These are phyloP conservation scores for Heteropelma amictum DNA, from an alignment of 2,888 invertebrate genomes.

Conservation along the genomic window DNA sequence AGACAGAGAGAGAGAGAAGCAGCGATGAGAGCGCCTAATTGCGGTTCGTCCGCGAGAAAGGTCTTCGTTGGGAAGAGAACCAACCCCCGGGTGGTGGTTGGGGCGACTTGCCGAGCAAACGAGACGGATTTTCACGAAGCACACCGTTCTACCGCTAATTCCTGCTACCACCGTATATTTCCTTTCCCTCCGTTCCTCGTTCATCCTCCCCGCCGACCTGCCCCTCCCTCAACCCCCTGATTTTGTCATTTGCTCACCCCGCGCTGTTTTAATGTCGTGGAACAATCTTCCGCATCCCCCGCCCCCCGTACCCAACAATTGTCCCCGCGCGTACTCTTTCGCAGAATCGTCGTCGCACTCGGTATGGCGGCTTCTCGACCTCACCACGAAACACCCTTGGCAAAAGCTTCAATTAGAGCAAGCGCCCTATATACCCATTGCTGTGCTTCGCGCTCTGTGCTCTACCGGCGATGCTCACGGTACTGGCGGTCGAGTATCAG, in stretches of 20 bases:
- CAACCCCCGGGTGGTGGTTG: constrained; percentile 39
- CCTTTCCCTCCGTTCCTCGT: constrained; percentile 31
- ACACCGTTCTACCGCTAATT: constrained; percentile 48
- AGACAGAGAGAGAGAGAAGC: constrained; percentile 19
- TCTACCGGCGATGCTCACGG: constrained; percentile 21
- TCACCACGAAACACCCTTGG: constrained; percentile 50
- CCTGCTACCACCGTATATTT: constrained; percentile 50
- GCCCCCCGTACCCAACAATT: constrained; percentile 20
- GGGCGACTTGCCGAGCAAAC: constrained; percentile 55
- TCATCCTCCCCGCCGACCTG: constrained; percentile 22
- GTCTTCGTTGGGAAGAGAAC: constrained; percentile 41
- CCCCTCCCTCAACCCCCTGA: constrained; percentile 19
- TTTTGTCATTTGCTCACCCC: constrained; percentile 9
- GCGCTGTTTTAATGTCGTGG: constrained; percentile 36
- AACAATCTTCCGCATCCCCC: no score
- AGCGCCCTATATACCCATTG: constrained; percentile 14
- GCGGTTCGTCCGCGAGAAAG: constrained; percentile 52
- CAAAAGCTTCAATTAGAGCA: constrained; percentile 53
- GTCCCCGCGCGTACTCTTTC: constrained; percentile 23
- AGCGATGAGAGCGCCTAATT: constrained; percentile 49
- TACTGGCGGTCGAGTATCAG: constrained; percentile 2
- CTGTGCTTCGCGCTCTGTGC: not conserved
- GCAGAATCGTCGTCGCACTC: constrained; percentile 38
- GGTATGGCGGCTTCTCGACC: constrained; percentile 33
- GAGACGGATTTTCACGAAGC: constrained; percentile 60